These are phyloP conservation scores for Synanthedon andrenaeformis DNA, from an alignment of 2,888 invertebrate genomes.

Conservation along the genomic window DNA sequence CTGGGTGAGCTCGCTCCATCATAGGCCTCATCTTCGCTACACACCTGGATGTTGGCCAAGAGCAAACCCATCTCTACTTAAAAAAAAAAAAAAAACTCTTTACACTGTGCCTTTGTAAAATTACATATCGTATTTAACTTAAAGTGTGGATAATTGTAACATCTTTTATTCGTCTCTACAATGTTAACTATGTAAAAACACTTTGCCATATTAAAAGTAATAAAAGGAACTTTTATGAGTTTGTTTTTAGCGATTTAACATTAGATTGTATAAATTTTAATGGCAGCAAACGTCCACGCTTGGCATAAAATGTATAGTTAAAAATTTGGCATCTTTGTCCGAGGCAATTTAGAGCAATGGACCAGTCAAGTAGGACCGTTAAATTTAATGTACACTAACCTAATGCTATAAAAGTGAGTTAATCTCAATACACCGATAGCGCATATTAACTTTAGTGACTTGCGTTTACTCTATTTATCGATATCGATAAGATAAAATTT, in stretches of 20 bases:
- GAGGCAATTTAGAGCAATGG: slow-evolving; percentile 50
- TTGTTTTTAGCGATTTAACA: slow-evolving; percentile 11
- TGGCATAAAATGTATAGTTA: slow-evolving; percentile 34
- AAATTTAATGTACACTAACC: slow-evolving; percentile 68
- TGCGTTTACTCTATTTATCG: not conserved
- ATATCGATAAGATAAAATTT: slow-evolving; percentile 3
- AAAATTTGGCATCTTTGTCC: slow-evolving; percentile 50
- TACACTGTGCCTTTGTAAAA: too few relatives aligned
- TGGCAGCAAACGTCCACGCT: slow-evolving; percentile 6
- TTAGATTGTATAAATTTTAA: slow-evolving; percentile 8
- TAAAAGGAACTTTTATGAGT: slow-evolving; percentile 5
- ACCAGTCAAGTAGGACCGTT: slow-evolving; percentile 56
- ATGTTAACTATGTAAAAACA: not conserved
- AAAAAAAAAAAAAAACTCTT: too few relatives aligned
- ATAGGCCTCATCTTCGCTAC: too few relatives aligned
- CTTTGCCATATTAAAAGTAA: not conserved
- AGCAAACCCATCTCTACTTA: too few relatives aligned
- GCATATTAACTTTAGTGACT: slow-evolving; percentile 56
- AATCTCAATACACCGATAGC: slow-evolving; percentile 70
- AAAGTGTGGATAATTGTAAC: too few relatives aligned
- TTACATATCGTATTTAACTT: too few relatives aligned
- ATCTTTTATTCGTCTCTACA: too few relatives aligned
- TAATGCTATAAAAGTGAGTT: slow-evolving; percentile 62
- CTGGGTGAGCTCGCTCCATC: too few relatives aligned
- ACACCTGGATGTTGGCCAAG: too few relatives aligned